Conservation (phyloP, 1,140 invertebrate species). For the Brachionus rubens region DNA sequence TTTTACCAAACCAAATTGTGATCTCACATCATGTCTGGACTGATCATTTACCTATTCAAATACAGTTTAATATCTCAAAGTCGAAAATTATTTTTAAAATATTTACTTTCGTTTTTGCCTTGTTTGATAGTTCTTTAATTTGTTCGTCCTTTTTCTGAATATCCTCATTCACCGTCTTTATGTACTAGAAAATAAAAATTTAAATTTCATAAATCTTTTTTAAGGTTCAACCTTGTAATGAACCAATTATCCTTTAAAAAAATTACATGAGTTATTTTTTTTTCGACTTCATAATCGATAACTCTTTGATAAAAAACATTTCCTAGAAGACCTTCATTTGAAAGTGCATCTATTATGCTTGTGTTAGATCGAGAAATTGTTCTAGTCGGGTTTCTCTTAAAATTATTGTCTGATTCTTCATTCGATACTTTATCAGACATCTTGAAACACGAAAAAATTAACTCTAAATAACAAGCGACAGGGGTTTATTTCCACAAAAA, state of each 20-base stretch:
- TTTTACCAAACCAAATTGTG: constrained; percentile 5
- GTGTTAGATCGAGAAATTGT: background rate
- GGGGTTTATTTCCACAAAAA: too few species aligned
- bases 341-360: constrained; percentile 20
- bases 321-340: constrained; percentile 20
- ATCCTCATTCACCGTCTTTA: constrained; percentile 54
- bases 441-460: too few species aligned
- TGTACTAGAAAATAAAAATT: constrained; percentile 50
- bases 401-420: too few species aligned
- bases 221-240: too few species aligned
- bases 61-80: background rate
- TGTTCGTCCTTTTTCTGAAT: constrained; percentile 56
- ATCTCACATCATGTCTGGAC: background rate
- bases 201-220: background rate
- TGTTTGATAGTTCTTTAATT: constrained; percentile 55
- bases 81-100: background rate
- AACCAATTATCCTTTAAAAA: too few species aligned
- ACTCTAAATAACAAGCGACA: too few species aligned
- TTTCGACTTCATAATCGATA: constrained; percentile 20
- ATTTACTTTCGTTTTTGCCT: constrained; percentile 41
- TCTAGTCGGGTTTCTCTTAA: background rate
- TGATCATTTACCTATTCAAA: background rate
- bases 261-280: constrained; percentile 34
- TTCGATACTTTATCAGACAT: too few species aligned
- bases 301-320: constrained; percentile 3